Conservation (phyloP, 2,888 invertebrate species). For the Drosophila anceps region DNA sequence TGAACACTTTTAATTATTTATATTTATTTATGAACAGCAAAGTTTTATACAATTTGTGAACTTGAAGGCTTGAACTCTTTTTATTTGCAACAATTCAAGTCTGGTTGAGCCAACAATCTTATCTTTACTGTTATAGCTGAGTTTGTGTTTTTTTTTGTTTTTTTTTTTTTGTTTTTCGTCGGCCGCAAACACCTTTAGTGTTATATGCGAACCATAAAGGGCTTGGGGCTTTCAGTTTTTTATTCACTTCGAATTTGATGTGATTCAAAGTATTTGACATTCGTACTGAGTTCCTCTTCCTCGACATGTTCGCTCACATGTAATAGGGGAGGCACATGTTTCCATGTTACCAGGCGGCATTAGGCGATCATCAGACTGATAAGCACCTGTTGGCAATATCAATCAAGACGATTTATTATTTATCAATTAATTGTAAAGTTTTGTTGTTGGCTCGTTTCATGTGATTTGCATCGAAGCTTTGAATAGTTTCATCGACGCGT, state of each 20-base stretch:
- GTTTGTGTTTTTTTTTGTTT: background rate
- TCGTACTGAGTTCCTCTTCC: no score
- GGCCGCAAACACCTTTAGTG: background rate
- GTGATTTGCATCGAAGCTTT: slow-evolving; percentile 1
- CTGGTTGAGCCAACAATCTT: background rate
- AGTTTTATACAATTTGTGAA: background rate
- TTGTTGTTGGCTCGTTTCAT: slow-evolving; percentile 2
- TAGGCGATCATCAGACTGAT: background rate
- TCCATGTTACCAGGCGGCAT: slow-evolving; percentile 11
- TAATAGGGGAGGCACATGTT: background rate
- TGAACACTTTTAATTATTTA: background rate
- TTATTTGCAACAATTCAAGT: background rate
- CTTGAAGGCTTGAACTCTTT: background rate
- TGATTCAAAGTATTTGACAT: background rate
- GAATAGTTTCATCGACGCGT: slow-evolving; percentile 18
- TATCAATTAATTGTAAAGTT: slow-evolving; percentile 50
- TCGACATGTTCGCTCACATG: no score
- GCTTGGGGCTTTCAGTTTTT: background rate
- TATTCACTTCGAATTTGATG: background rate
- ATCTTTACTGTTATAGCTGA: slow-evolving; percentile 1
- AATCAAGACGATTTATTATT: slow-evolving; percentile 47
- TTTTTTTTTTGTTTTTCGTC: background rate
- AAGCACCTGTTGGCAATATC: slow-evolving; percentile 34
- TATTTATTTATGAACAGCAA: background rate
- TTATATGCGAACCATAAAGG: background rate